Evolutionary conservation across 2,113 vertebrate species (phyloP), one percentile per base, ranked within the genome.

Genomic region (Mustelus asterias): DNA sequence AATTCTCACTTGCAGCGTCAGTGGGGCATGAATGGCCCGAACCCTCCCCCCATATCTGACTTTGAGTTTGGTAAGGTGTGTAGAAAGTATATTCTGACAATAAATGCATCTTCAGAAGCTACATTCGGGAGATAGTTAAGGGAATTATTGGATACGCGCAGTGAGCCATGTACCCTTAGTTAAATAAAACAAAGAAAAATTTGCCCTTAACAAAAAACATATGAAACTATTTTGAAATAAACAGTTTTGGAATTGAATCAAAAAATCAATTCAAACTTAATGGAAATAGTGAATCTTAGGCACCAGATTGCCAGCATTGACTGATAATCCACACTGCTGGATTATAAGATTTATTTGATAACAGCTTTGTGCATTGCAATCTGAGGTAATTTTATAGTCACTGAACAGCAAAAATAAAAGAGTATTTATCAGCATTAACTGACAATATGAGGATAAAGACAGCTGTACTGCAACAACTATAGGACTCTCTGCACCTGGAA

Each of bases 181-280:
- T 65, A 63, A 22, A 93, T 65, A 67, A 20, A 83, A 83, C n/a
- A 83, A 83, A 83, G 78, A 41, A 83, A 93, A 93, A 93, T n/a
- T n/a, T 37, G n/a, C 60, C 20, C 4, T 14, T 90, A n/a, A 48
- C 3, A 72, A 90, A 65, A 37, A n/a, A 93, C 11, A 33, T 86
- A 86, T 54, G 44, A 54, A 65, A 20, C 5, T 18, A 93, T n/a
- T 20, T 4, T 93, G n/a, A 93, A 63, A 20, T 37, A 93, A 41
- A 83, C 16, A n/a, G 37, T 20, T 41, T 83, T 41, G 37, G 16
- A 83, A 83, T 22, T 63, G 20, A n/a, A 9, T 93, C 29, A 65
- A 65, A 93, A 65, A 65, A 33, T 65, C 60, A 63, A 92, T 92
- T 33, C 20, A 92, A 92, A 63, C 29, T 20, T 7, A 93, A 65